Conservation (phyloP, 2,797 vertebrate species). For the Peromyscus eremicus region DNA sequence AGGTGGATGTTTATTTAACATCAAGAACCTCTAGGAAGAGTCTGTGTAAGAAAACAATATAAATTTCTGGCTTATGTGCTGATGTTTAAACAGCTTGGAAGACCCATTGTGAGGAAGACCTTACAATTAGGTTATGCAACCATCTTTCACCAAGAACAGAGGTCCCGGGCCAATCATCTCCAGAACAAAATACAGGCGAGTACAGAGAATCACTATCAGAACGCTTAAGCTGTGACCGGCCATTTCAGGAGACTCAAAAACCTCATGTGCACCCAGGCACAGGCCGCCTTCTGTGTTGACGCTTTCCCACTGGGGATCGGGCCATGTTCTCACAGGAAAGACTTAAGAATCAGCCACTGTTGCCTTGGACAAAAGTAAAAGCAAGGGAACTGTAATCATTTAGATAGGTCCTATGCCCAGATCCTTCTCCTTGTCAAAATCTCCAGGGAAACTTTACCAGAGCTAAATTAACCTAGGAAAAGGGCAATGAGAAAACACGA, state of each 20-base stretch:
- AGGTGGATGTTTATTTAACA: not conserved
- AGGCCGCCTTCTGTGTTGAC: not conserved
- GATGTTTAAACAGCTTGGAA: not conserved
- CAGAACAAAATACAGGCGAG: not conserved
- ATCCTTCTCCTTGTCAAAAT: not conserved
- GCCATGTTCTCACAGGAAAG: not conserved
- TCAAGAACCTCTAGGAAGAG: not conserved
- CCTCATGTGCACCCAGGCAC: not conserved
- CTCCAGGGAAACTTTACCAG: not conserved
- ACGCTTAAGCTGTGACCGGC: not conserved
- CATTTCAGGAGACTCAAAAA: not conserved
- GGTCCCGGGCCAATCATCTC: not conserved
- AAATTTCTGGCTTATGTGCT: not conserved
- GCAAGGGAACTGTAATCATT: not conserved
- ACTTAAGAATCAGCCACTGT: not conserved
- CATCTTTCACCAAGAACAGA: not conserved
- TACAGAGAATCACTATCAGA: not conserved
- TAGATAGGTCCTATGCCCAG: not conserved
- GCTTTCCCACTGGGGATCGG: not conserved
- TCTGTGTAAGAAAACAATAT: conserved; percentile 15
- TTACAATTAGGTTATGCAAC: not conserved
- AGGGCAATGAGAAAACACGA: not conserved
- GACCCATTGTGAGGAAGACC: not conserved
- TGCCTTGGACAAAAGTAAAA: not conserved
- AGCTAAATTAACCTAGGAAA: not conserved